Evolutionary conservation across 1,140 invertebrate species (phyloP), one percentile per base, ranked within the genome.

Genomic region (Drosophila paulistorum): DNA sequence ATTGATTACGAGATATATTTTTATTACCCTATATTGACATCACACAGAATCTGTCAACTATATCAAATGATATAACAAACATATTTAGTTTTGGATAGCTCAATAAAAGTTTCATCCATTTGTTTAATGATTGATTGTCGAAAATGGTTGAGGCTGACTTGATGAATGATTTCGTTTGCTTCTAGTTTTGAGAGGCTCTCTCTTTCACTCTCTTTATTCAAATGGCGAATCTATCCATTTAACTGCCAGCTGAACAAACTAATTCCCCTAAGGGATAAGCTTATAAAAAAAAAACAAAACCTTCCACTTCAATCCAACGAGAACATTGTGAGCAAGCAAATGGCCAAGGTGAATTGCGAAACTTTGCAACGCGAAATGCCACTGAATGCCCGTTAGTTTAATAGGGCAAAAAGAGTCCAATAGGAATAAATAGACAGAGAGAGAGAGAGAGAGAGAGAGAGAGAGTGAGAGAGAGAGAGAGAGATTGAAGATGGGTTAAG

Each of bases 331-430:
- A 67, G 68, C 70, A 45, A 75, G 74, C 74, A 75, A 86, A 86
- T 86, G 78, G 76, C 70, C 78, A 67, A 81, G 83, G 72, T 74
- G 81, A 84, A 84, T 84, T 74, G 73, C 82, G 71, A 81, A 84
- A 86, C 82, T 84, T 86, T 74, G 55, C 60, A 58, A 45, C 74
- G 54, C 74, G 54, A 59, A 71, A 68, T 26, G 23, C 23, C 74
- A 71, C 74, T 86, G 82, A 78, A 85, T 86, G 79, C 68, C 82
- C 78, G 81, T 81, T 86, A 68, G 70, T 68, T 77, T 74, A 58
- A 62, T 65, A 37, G 60, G 45, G 17, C 30, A 30, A 51, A 51
- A 23, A 51, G 45, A 65, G 64, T 60, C 67, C 57, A 67, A 39
- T 59, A 20, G 65, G 37, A 71, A 30, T 9, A 60, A 71, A 30